These are phyloP conservation scores for Sphaeramia orbicularis DNA, from an alignment of 2,797 vertebrate species.

Conservation along the genomic window DNA sequence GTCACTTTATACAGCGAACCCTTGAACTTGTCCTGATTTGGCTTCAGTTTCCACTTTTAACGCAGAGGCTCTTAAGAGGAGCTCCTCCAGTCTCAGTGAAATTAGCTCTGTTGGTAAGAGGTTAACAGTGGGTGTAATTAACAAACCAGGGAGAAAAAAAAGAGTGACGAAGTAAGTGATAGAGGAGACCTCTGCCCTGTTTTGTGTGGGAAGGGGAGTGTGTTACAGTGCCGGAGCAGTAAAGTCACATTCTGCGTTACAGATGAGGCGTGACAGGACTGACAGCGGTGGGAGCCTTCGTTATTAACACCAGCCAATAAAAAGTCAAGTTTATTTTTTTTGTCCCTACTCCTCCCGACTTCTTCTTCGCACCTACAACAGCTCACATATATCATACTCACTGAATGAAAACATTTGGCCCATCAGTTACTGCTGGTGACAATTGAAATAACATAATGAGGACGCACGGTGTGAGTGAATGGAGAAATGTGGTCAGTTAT, in stretches of 20 bases:
- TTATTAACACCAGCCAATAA: slow-evolving; percentile 61
- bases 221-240: slow-evolving; percentile 25
- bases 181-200: slow-evolving; percentile 35
- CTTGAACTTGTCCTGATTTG: slow-evolving; percentile 12
- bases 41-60: slow-evolving; percentile 5
- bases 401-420: not conserved
- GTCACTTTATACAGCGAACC: slow-evolving; percentile 3
- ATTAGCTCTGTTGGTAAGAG: not conserved
- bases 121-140: slow-evolving; percentile 10
- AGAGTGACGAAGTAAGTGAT: slow-evolving; percentile 14
- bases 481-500: not conserved
- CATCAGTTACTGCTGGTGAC: not conserved
- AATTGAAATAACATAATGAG: too few relatives aligned
- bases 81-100: not conserved
- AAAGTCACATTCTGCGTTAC: slow-evolving; percentile 67
- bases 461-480: too few relatives aligned
- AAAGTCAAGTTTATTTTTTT: slow-evolving; percentile 35
- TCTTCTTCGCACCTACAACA: slow-evolving; percentile 16
- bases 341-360: not conserved
- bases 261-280: slow-evolving; percentile 71
- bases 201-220: slow-evolving; percentile 48
- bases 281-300: slow-evolving; percentile 55
- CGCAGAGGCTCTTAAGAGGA: slow-evolving; percentile 1
- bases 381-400: not conserved
- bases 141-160: not conserved